Evolutionary conservation across 2,888 invertebrate species (phyloP), one percentile per base, ranked within the genome.

Genomic region (Augiades crinisus): DNA sequence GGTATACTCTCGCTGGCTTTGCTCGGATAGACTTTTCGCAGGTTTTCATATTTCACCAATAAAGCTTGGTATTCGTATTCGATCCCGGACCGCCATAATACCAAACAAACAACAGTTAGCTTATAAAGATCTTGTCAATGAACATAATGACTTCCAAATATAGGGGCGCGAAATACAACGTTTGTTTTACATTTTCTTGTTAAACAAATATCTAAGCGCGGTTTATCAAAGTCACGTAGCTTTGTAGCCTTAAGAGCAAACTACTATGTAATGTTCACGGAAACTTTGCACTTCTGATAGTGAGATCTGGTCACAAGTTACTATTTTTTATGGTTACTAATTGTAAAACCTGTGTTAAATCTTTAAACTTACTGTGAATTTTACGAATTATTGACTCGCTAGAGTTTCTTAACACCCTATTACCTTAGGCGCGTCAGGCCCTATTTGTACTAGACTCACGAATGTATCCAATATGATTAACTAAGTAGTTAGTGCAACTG

Each of bases 311-410:
- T 24, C 24, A 10, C 41, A 41, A 34, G 49, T 43, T 41, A 41
- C 16, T 41, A 33, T 40, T 41, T 46, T 47, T 43, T 27, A 50
- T 50, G 41, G 41, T 36, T 27, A 41, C 49, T 43, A 27, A 34
- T 34, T 12, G 34, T 43, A 43, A 36, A 50, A 19, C 27, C 19
- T 43, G 41, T 43, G 49, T 43, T 27, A 43, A 27, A 34, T 41
- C 41, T 50, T 31, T 43, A 50, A 43, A 50, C 41, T 50, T 36
- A 50, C 49, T 50, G 49, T 50, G 49, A 50, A 34, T 50, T 50
- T 50, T 34, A 50, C 49, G 49, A 50, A 50, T 43, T 27, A 19
- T 50, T 43, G 34, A 17, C 34, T 24, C 36, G 43, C 37, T 34
- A n/a, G 30, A 36, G 43, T 50, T 43, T 43, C 50, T 50, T 50